Conservation (phyloP, 1,140 invertebrate species). For the Patella vulgata region DNA sequence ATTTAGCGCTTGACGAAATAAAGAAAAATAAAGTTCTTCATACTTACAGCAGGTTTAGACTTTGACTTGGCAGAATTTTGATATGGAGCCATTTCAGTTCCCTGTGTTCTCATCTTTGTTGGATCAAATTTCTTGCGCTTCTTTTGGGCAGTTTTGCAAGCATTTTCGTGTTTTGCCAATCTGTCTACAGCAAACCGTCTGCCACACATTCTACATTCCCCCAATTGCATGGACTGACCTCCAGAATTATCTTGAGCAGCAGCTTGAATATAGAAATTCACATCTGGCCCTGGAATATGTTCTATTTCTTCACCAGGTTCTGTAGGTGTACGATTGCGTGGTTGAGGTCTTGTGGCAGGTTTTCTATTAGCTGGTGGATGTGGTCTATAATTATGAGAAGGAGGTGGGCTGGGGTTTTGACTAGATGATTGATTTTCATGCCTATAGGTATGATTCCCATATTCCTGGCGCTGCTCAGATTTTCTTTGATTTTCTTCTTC, state of each 20-base stretch:
- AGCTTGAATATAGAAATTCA: slow-evolving; percentile 38
- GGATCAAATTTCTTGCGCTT: slow-evolving; percentile 86
- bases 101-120: slow-evolving; percentile 82
- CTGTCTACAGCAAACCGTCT: slow-evolving; percentile 81
- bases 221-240: slow-evolving; percentile 21
- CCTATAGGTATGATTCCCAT: background rate
- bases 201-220: slow-evolving; percentile 65
- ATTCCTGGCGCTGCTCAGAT: background rate
- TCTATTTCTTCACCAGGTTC: slow-evolving; percentile 17
- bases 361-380: background rate
- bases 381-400: no score
- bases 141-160: slow-evolving; percentile 66
- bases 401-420: slow-evolving; percentile 3
- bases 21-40: no score
- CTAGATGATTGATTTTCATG: background rate
- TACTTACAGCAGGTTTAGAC: no score
- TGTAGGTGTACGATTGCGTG: slow-evolving; percentile 14
- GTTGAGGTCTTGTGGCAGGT: slow-evolving; percentile 9
- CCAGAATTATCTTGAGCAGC: slow-evolving; percentile 31
- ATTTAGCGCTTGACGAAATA: no score
- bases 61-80: slow-evolving; percentile 27
- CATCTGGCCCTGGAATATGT: slow-evolving; percentile 9
- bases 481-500: background rate
- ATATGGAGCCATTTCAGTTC: slow-evolving; percentile 87
- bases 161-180: slow-evolving; percentile 79